phyloP scores from a whole-genome alignment of 2,888 invertebrate species.

The Hyposoter dolosus region DNA sequence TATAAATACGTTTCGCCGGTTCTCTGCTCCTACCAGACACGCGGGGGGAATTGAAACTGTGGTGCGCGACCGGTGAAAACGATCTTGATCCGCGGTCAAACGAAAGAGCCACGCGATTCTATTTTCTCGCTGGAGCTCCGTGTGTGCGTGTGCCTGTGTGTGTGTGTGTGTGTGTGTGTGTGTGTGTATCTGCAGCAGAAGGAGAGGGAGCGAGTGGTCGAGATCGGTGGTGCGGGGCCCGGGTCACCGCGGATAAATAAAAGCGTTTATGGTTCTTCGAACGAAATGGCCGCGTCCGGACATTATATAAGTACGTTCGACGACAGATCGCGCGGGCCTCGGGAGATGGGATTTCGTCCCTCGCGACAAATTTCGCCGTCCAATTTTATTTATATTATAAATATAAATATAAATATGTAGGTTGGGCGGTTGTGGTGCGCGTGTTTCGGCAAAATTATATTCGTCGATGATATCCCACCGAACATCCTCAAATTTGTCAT shows the following conservation, averaged over 20 bases:
- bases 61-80: conserved; percentile 69
- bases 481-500: conserved; percentile 35
- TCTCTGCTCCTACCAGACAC: conserved; percentile 54
- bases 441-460: conserved; percentile 45
- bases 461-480: conserved; percentile 37
- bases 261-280: conserved; percentile 74
- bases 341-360: conserved; percentile 77
- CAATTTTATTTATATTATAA: conserved; percentile 13
- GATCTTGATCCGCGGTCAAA: conserved; percentile 77
- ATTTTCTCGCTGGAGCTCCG: conserved; percentile 72
- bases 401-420: not conserved
- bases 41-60: conserved; percentile 83
- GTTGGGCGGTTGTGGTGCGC: conserved; percentile 28
- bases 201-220: not conserved
- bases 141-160: conserved; percentile 1
- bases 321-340: conserved; percentile 72
- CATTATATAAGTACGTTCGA: conserved; percentile 21
- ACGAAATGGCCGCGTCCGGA: conserved; percentile 62
- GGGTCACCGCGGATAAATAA: conserved; percentile 71
- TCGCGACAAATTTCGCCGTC: conserved; percentile 56
- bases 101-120: conserved; percentile 75
- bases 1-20: not conserved
- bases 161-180: not conserved
- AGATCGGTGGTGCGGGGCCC: conserved; percentile 44
- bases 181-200: not conserved